Evolutionary conservation across 2,113 vertebrate genomes (phyloP).

Genomic region (Scomber scombrus): DNA sequence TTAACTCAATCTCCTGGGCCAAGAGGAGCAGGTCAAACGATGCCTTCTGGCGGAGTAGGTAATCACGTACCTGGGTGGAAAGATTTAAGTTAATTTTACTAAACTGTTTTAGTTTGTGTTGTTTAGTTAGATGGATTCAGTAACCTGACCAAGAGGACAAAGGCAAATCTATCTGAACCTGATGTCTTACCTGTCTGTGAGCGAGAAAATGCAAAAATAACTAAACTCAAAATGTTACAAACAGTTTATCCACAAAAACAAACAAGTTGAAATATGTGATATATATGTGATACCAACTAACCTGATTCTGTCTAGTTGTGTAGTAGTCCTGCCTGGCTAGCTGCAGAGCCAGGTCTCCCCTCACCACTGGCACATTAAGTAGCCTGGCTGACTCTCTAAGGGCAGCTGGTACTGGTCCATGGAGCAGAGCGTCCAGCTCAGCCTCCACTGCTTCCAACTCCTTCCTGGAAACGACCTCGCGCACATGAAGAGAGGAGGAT

Average conservation of each 20-base stretch:
- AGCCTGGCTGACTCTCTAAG: constrained; percentile 87
- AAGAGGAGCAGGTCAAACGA: constrained; percentile 92
- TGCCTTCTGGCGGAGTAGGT: constrained; percentile 90
- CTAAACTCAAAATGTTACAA: no score
- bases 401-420: constrained; percentile 82
- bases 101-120: no score
- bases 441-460: constrained; percentile 86
- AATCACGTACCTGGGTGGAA: constrained; percentile 81
- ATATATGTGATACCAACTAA: constrained; percentile 34
- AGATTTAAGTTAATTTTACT: neutral
- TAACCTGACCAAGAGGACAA: no score
- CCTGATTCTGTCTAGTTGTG: constrained; percentile 86
- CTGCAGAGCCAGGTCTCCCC: constrained; percentile 87
- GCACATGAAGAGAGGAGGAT: constrained; percentile 74
- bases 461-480: constrained; percentile 81
- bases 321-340: constrained; percentile 88
- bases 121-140: no score
- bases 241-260: no score
- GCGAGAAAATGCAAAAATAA: no score
- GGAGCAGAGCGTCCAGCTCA: constrained; percentile 85
- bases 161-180: no score
- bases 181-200: no score
- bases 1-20: constrained; percentile 88
- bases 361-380: constrained; percentile 87
- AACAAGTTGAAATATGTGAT: neutral